A percentile compares a stretch with the other conserved stretches of the same genome.
phyloP scores from a whole-genome alignment of 2,797 vertebrate species.

The Cichlasoma orientale region DNA sequence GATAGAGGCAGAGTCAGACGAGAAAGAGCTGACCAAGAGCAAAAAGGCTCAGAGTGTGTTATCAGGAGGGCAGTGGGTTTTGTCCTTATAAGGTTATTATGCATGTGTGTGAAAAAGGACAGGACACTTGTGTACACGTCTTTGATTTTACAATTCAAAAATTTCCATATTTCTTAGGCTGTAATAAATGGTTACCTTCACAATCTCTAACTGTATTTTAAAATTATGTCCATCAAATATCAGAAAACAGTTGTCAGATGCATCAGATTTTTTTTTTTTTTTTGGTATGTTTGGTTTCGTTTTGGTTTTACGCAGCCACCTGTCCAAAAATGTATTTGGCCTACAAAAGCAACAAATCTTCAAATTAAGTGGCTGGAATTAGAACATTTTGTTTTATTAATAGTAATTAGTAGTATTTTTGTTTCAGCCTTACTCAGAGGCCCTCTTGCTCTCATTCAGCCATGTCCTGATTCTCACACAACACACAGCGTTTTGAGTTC shows the following conservation, averaged over 20 bases:
- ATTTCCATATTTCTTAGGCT: background rate
- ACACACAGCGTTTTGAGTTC: background rate
- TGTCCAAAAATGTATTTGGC: too few species aligned
- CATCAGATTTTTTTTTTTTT: background rate
- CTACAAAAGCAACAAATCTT: too few species aligned
- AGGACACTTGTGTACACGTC: background rate
- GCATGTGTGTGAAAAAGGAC: slow-evolving; percentile 12
- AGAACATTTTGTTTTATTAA: too few species aligned
- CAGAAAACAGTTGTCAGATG: background rate
- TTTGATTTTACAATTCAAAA: slow-evolving; percentile 17
- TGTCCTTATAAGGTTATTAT: slow-evolving; percentile 59
- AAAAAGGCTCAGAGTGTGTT: slow-evolving; percentile 33
- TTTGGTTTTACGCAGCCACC: too few species aligned
- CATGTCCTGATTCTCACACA: background rate
- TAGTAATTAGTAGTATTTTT: background rate
- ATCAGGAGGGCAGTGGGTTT: slow-evolving; percentile 27
- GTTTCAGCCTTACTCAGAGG: background rate
- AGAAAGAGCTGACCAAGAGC: slow-evolving; percentile 48
- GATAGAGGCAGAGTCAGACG: slow-evolving; percentile 36
- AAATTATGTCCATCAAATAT: background rate
- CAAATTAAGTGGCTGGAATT: background rate
- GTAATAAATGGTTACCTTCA: background rate
- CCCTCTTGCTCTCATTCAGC: background rate
- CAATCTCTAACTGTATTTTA: background rate
- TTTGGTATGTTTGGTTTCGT: background rate